phyloP scores from a whole-genome alignment of 2,797 vertebrate species.

The Enteromius unitaeniatus region DNA sequence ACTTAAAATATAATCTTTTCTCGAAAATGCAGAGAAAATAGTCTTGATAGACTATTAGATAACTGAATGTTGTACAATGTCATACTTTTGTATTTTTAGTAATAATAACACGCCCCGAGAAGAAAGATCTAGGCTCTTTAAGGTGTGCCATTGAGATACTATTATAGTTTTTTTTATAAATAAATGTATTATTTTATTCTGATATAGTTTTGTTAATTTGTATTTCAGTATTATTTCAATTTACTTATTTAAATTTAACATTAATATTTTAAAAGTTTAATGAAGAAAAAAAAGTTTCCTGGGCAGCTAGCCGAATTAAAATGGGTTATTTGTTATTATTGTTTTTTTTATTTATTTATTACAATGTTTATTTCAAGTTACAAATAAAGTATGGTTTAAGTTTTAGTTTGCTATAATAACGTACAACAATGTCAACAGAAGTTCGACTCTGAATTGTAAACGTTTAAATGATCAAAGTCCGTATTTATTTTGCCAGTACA shows the following conservation, averaged over 20 bases:
- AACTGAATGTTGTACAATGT: not conserved
- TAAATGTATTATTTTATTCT: not conserved
- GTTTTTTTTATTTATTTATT: no score
- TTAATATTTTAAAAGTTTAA: not conserved
- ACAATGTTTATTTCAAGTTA: not conserved
- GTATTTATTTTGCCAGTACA: not conserved
- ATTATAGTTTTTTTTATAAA: conserved; percentile 1
- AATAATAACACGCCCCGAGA: not conserved
- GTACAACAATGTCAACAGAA: not conserved
- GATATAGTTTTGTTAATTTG: not conserved
- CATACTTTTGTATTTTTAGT: not conserved
- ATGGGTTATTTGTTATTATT: not conserved
- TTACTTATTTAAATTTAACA: not conserved
- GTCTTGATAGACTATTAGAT: no score
- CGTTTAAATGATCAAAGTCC: conserved; percentile 52
- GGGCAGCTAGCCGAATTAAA: not conserved
- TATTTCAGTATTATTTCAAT: not conserved
- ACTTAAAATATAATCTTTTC: not conserved
- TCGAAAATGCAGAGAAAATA: not conserved
- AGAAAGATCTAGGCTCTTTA: not conserved
- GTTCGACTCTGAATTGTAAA: conserved; percentile 27
- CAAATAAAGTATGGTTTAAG: not conserved
- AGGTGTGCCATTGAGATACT: not conserved
- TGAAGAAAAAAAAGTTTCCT: not conserved
- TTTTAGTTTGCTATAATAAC: not conserved